Base-by-base conservation (phyloP, 2,888 invertebrate species). In the Drosophila kuntzei region DNA sequence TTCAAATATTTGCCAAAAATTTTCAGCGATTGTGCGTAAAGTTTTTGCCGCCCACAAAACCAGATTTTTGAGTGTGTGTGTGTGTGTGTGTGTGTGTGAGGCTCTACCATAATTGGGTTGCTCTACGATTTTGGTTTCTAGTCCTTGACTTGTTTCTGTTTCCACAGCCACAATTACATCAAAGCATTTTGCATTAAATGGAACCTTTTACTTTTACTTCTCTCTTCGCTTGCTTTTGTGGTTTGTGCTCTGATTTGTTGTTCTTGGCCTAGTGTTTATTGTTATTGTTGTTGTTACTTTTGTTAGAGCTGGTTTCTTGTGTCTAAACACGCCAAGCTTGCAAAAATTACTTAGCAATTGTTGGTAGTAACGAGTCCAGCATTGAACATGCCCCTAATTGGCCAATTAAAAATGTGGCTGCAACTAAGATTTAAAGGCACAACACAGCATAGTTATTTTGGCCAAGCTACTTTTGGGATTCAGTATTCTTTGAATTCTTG, bases 101-200 rank as follows among this genome's bases (percentile, higher is more conserved):
- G 71, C 44, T 54, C 47, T 58, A 65, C 61, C 72, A 86, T 84
- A 88, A 86, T 86, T 86, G 89, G 83, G 57, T 66, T 64, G 54
- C 49, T 53, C 62, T 55, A 60, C 76, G 54, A 65, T 59, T 54
- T 60, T 49, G 71, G 22, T 64, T 71, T 65, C 61, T 58, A 44
- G 70, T 47, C 25, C 49, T 36, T 51, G 55, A 29, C 39, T 37
- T 55, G 46, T 47, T 80, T 41, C 72, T 51, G 11, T 51, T 43
- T 37, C 75, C 61, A 27, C 55, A 75, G 64, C 86, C 86, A 86
- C 88, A 88, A 88, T 82, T 82, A 88, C 88, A 88, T 88, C 83
- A 88, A 84, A 84, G 88, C 77, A 70, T 82, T 84, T 79, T 82
- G 69, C 72, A 75, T 79, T 79, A 85, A 87, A 73, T 69, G 78